Evolutionary conservation across 2,113 vertebrate genomes (phyloP), one percentile per base, ranked within the genome.

Genomic region (Callospermophilus lateralis): DNA sequence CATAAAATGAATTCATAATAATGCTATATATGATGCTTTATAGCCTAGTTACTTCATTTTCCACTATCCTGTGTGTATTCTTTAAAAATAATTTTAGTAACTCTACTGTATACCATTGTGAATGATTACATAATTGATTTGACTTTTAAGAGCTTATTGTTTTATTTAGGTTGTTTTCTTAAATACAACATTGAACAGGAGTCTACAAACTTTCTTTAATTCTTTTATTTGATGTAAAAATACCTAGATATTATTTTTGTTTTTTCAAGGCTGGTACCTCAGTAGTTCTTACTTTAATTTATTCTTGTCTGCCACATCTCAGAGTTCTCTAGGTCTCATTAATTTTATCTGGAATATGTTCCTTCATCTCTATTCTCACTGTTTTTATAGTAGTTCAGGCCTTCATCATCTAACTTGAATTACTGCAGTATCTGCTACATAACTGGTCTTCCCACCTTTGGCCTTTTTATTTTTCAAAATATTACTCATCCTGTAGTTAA

Each of bases 161-260:
- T 20, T 61, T 90, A 85, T 92, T 89, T 89, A 34, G 39, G 34
- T 85, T 96, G 16, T 84, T 97, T 96, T 83, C 37, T 86, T 83
- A 72, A 17, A 51, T 17, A 45, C 15, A 67, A 0, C 42, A 67
- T n/a, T 90, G 70, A 73, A 28, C 37, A 93, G 76, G 32, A 65
- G 22, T 20, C 19, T 85, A 24, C 63, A 77, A 34, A 80, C 48
- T 96, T 78, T 84, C 20, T 91, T 70, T 74, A 83, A 87, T 89
- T 8, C 17, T 20, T 80, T 89, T 12, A 61, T 13, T 94, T 16
- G 76, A 1, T 81, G 3, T 93, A 48, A 68, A 58, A 77, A 30
- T 81, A 12, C 61, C 79, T 76, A 70, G 24, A 93, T 51, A 51
- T 51, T 94, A 90, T 77, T 37, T 13, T 86, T 42, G 4, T 77